phyloP scores from a whole-genome alignment of 1,140 invertebrate species.

The Harpegnathos saltator region DNA sequence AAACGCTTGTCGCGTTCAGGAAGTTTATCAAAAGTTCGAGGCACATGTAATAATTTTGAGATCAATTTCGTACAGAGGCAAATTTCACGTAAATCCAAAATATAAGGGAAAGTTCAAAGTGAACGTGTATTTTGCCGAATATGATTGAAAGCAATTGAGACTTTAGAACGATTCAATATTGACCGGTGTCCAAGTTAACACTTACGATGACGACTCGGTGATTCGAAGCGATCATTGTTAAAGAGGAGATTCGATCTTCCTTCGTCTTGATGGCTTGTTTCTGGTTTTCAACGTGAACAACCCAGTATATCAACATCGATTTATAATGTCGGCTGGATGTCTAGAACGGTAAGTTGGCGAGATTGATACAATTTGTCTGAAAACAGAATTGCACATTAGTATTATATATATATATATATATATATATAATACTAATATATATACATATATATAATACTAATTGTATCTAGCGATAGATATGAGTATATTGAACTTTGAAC shows the following conservation, averaged over 20 bases:
- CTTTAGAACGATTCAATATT: neutral
- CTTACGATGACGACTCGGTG: neutral
- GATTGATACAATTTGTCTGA: neutral
- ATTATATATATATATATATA: neutral
- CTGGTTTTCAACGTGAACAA: neutral
- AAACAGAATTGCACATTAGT: too few relatives aligned
- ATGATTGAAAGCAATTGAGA: neutral
- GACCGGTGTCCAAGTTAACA: neutral
- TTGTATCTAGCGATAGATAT: too few relatives aligned
- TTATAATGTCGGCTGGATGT: slow-evolving; percentile 29
- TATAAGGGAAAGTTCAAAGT: neutral
- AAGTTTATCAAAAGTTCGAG: slow-evolving; percentile 6
- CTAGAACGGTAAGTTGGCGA: slow-evolving; percentile 32
- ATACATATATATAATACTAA: too few relatives aligned
- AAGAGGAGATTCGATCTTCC: neutral
- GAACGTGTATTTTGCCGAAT: neutral
- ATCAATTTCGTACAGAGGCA: neutral
- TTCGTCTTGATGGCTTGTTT: neutral
- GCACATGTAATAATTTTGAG: neutral
- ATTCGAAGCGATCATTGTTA: neutral
- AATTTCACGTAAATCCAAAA: neutral
- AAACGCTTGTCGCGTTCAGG: neutral
- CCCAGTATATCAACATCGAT: neutral
- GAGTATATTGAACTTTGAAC: too few relatives aligned
- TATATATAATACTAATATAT: too few relatives aligned